Conservation (phyloP, 2,888 invertebrate species). For the Celastrina argiolus region DNA sequence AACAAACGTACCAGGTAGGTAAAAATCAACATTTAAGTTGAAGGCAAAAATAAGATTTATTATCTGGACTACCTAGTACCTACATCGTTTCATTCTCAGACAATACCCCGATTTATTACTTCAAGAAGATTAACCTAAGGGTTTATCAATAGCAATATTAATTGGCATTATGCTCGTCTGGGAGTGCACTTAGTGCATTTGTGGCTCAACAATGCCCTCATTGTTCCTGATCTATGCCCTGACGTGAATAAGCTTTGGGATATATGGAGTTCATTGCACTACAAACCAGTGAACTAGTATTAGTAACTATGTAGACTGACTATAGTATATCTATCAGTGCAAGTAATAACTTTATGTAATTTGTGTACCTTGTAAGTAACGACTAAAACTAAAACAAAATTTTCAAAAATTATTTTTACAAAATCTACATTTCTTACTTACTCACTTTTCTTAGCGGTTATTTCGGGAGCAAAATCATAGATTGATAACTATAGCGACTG, state of each 20-base stretch:
- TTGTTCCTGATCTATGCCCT: constrained; percentile 20
- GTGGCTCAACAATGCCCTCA: constrained; percentile 14
- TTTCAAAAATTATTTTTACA: too few relatives aligned
- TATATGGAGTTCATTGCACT: constrained; percentile 14
- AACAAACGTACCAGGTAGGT: too few relatives aligned
- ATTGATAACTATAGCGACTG: too few relatives aligned
- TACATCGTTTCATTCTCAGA: not conserved
- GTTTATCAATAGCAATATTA: constrained; percentile 20
- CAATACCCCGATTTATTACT: constrained; percentile 9
- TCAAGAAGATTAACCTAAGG: constrained; percentile 10
- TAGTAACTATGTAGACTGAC: too few relatives aligned
- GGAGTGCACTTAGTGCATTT: constrained; percentile 2
- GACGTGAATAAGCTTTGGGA: constrained; percentile 2
- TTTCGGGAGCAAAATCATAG: too few relatives aligned
- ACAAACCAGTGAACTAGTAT: not conserved
- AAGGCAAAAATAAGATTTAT: too few relatives aligned
- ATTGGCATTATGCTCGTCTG: constrained; percentile 16
- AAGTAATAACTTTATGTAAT: too few relatives aligned
- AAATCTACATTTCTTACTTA: too few relatives aligned
- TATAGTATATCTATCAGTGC: not conserved
- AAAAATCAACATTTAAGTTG: too few relatives aligned
- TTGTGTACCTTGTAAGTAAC: too few relatives aligned
- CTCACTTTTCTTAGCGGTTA: too few relatives aligned
- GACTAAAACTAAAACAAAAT: too few relatives aligned
- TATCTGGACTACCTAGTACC: not conserved